phyloP scores from a whole-genome alignment of 2,797 vertebrate genomes.

The Rachycentron canadum region DNA sequence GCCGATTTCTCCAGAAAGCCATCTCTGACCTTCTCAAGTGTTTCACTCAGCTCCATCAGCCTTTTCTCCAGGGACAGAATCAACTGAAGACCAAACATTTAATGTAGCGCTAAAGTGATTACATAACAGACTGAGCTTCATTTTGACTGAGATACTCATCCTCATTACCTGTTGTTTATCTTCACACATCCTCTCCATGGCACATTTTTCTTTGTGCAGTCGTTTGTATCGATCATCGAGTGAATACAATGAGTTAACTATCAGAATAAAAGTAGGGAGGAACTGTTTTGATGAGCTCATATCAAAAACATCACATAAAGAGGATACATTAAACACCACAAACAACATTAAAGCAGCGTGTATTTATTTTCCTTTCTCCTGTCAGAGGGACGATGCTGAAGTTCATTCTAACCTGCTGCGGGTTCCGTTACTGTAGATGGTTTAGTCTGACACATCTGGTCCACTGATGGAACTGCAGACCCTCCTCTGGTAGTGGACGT shows the following conservation, averaged over 20 bases:
- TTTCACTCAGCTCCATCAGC: constrained; percentile 74
- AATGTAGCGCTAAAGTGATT: neutral
- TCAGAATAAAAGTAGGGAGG: neutral
- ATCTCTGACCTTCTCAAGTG: constrained; percentile 74
- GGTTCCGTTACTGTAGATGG: constrained; percentile 20
- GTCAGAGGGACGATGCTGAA: neutral
- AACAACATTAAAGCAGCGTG: neutral
- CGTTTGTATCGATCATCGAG: constrained; percentile 49
- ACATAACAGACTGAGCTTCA: neutral
- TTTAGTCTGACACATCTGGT: constrained; percentile 67
- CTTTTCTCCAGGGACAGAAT: constrained; percentile 81
- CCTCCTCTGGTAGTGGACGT: neutral
- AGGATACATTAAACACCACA: neutral
- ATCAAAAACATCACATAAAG: neutral
- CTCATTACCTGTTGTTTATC: constrained; percentile 82
- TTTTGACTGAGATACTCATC: neutral
- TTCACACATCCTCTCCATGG: constrained; percentile 80
- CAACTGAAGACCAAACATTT: constrained; percentile 68
- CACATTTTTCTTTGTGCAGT: constrained; percentile 81
- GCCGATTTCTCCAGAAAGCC: constrained; percentile 76
- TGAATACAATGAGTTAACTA: rapidly evolving
- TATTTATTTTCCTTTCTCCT: neutral
- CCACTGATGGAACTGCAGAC: constrained; percentile 10
- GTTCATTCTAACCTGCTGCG: constrained; percentile 49
- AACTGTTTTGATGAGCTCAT: neutral